Conservation (phyloP, 2,113 vertebrate genomes). For the Heptranchias perlo region DNA sequence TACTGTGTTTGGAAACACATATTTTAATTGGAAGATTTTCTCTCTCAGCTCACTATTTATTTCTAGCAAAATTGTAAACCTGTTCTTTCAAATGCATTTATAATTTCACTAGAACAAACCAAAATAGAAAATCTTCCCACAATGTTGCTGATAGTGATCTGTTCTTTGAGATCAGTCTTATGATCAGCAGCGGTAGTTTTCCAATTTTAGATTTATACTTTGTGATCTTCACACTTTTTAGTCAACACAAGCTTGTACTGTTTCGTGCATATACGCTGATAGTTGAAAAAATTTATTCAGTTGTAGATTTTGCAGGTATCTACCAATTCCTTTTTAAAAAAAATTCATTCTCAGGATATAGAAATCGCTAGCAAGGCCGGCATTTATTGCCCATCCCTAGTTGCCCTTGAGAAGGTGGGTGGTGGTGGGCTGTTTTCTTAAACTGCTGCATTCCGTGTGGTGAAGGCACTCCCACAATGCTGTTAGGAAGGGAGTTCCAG, state of each 20-base stretch:
- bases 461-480: too few relatives aligned
- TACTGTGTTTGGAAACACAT: background rate
- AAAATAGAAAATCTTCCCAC: background rate
- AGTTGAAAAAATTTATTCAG: background rate
- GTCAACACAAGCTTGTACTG: background rate
- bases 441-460: background rate
- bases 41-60: background rate
- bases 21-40: background rate
- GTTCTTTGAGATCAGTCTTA: background rate
- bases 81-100: background rate
- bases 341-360: too few relatives aligned
- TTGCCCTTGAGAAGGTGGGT: background rate
- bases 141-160: background rate
- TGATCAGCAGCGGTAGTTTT: background rate
- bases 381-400: background rate
- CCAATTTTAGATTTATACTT: background rate
- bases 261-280: background rate
- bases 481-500: too few relatives aligned
- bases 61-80: background rate
- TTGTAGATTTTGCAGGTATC: background rate
- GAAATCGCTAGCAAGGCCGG: too few relatives aligned
- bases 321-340: background rate
- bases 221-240: background rate
- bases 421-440: background rate
- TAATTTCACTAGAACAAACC: background rate